These are phyloP conservation scores for Mesitornis unicolor DNA, from an alignment of 2,113 vertebrate species.

Conservation along the genomic window DNA sequence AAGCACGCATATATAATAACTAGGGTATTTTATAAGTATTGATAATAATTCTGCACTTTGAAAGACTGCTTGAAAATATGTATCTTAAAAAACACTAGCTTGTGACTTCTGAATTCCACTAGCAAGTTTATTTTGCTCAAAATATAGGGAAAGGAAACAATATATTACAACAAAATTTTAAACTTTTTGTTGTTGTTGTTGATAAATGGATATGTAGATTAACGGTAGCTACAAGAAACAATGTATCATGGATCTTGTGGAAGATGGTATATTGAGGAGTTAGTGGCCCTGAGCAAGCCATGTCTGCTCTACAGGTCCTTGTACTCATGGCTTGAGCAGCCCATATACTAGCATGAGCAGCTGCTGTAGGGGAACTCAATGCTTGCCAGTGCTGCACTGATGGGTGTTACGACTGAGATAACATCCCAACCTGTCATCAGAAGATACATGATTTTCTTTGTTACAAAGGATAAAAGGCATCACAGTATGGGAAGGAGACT, in stretches of 20 bases:
- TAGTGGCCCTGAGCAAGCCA: neutral
- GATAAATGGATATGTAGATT: neutral
- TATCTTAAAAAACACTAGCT: neutral
- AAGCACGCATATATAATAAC: neutral
- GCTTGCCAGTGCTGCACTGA: neutral
- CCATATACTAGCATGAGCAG: neutral
- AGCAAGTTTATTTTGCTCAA: neutral
- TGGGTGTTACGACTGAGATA: neutral
- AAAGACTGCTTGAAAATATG: neutral
- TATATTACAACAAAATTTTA: neutral
- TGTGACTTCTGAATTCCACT: neutral
- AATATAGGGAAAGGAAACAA: neutral
- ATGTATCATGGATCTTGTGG: too few relatives aligned
- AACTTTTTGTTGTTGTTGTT: neutral
- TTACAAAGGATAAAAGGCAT: neutral
- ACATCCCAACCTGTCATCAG: neutral
- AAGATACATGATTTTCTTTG: neutral
- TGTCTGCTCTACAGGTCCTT: rapidly evolving
- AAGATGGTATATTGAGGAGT: neutral
- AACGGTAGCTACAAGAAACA: neutral
- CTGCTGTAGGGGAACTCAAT: rapidly evolving
- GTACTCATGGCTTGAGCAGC: rapidly evolving
- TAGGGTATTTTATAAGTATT: neutral
- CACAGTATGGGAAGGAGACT: neutral
- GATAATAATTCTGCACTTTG: neutral